Base-by-base conservation (phyloP, 2,113 vertebrate genomes). In the Coptodon bakossiorum region DNA sequence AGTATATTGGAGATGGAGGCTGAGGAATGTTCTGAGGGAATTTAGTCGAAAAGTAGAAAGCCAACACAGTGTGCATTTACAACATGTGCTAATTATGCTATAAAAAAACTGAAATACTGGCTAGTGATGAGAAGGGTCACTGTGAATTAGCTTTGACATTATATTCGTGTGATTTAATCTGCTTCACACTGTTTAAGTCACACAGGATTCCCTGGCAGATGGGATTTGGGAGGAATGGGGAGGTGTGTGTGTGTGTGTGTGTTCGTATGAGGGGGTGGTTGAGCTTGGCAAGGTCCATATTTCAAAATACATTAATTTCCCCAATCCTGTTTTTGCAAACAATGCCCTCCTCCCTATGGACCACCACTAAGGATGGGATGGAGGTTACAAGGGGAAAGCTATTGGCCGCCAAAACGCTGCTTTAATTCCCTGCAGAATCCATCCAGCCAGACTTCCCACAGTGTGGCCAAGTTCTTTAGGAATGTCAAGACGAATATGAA, bases 401-500 rank as follows among this genome's bases (percentile, higher is more conserved):
- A 88, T 94, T 93, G 93, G 93, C 94, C 80, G 84, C 87, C 90
- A 86, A 94, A 94, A 93, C 29, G 85, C 90, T 80, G 90, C 88
- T 95, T 92, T 82, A 94, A 96, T 96, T 96, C 96, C 95, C 95
- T 87, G 89, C 87, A 94, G 95, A 91, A 93, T 90, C 85, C 92
- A 84, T 91, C 89, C 87, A 94, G 95, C 90, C 93, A 95, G 96
- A 96, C 94, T 96, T 96, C 96, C 95, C 94, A 96, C 94, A 83
- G 95, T 96, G 95, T 93, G 93, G 95, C 96, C 91, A 92, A 94
- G 95, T 93, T 95, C 88, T 92, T 94, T 86, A 91, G 96, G 95
- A 96, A 97, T 96, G 96, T 96, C 93, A 95, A 94, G 93, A 92
- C 84, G 94, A 93, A 95, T 95, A 95, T 94, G 93, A 92, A 95